phyloP scores from a whole-genome alignment of 2,797 vertebrate species.

The Salarias fasciatus region DNA sequence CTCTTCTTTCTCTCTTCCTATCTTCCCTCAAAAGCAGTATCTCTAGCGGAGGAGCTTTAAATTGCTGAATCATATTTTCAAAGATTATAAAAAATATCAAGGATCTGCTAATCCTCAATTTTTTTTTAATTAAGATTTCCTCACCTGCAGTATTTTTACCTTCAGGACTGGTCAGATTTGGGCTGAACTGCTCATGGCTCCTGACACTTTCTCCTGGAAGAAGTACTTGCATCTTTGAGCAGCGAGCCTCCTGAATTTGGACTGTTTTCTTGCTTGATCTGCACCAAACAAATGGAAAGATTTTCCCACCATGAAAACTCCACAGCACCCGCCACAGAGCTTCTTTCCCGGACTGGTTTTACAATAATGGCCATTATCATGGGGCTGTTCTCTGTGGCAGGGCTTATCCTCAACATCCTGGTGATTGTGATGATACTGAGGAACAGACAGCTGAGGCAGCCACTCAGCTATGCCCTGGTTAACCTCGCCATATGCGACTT shows the following conservation, averaged over 20 bases:
- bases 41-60: neutral
- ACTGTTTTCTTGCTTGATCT: too few relatives aligned
- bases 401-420: conserved; percentile 79
- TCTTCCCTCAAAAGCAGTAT: conserved; percentile 33
- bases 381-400: conserved; percentile 67
- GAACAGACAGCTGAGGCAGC: conserved; percentile 85
- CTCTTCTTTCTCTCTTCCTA: neutral
- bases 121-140: neutral
- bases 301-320: conserved; percentile 33
- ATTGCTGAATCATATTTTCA: neutral
- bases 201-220: neutral
- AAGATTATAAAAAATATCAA: too few relatives aligned
- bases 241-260: too few relatives aligned
- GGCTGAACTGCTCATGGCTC: neutral
- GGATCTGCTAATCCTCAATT: too few relatives aligned
- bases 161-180: neutral
- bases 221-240: too few relatives aligned
- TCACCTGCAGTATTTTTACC: neutral
- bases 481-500: conserved; percentile 90
- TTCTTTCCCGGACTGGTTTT: conserved; percentile 68
- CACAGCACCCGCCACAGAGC: conserved; percentile 31
- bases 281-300: conserved; percentile 42
- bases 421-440: conserved; percentile 86
- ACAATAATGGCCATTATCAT: conserved; percentile 67
- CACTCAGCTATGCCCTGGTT: conserved; percentile 88